These are phyloP conservation scores for Berghia stephanieae DNA, from an alignment of 1,140 invertebrate genomes.

Conservation along the genomic window DNA sequence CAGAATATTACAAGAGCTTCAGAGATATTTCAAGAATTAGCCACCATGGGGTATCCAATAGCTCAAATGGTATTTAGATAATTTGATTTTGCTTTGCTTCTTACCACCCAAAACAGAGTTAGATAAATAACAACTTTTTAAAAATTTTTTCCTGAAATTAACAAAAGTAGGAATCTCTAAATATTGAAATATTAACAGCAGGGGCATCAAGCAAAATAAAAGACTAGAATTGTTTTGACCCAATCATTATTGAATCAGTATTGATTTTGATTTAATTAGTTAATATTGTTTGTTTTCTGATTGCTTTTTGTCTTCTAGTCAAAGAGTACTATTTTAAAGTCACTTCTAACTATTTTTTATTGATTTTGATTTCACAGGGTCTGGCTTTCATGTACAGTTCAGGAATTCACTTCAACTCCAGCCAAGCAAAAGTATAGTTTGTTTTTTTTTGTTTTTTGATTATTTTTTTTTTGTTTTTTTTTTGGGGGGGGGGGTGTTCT, in stretches of 20 bases:
- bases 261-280: too few relatives aligned
- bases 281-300: too few relatives aligned
- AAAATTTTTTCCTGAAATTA: not conserved
- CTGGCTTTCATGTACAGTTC: conserved; percentile 89
- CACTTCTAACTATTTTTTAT: too few relatives aligned
- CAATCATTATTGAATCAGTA: not conserved
- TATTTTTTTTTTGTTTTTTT: not conserved
- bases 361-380: conserved; percentile 80
- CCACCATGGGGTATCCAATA: conserved; percentile 81
- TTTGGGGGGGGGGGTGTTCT: not conserved
- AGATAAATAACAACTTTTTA: not conserved
- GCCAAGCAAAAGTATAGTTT: conserved; percentile 76
- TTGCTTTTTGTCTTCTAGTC: not conserved
- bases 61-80: conserved; percentile 81
- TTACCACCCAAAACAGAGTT: too few relatives aligned
- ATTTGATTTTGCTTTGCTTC: too few relatives aligned
- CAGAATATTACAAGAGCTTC: conserved; percentile 82
- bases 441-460: not conserved
- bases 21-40: conserved; percentile 80
- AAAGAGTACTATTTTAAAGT: not conserved
- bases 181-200: not conserved
- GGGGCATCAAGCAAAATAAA: not conserved
- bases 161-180: not conserved
- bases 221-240: not conserved
- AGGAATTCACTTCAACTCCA: conserved; percentile 85